Evolutionary conservation across 1,140 invertebrate species (phyloP).

Genomic region (Helicoverpa armigera): DNA sequence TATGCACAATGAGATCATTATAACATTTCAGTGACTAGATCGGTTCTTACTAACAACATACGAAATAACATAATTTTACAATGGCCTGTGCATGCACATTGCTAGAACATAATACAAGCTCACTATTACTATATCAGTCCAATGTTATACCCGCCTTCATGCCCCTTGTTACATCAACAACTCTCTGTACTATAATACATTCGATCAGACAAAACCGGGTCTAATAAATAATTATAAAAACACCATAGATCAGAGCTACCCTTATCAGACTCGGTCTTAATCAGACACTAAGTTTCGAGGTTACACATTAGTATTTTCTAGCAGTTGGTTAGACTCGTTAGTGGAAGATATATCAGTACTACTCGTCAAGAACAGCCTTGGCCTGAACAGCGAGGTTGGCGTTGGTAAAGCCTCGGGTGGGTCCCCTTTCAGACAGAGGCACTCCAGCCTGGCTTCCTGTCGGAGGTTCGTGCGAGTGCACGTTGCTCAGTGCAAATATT

Average conservation of each 20-base stretch:
- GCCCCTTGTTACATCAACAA: constrained; percentile 18
- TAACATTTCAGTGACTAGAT: constrained; percentile 48
- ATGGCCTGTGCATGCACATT: constrained; percentile 26
- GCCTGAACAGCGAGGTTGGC: constrained; percentile 67
- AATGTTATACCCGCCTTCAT: constrained; percentile 25
- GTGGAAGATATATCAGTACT: constrained; percentile 40
- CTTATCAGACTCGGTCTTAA: constrained; percentile 11
- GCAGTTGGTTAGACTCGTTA: constrained; percentile 11
- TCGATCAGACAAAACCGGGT: neutral
- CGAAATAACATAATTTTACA: constrained; percentile 17
- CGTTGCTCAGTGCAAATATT: constrained; percentile 85
- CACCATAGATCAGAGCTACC: neutral
- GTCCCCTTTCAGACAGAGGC: constrained; percentile 31
- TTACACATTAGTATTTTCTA: constrained; percentile 22
- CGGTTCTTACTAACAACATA: constrained; percentile 2
- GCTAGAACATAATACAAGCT: constrained; percentile 14
- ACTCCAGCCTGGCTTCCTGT: constrained; percentile 40
- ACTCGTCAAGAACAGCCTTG: constrained; percentile 74
- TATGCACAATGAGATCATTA: constrained; percentile 45
- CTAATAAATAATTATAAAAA: neutral
- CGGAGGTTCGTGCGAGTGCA: constrained; percentile 83
- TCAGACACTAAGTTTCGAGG: neutral
- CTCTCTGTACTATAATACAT: constrained; percentile 15
- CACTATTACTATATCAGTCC: constrained; percentile 44
- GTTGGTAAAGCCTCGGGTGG: constrained; percentile 59